Conservation (phyloP, 2,113 vertebrate species). For the Chloropsis hardwickii region DNA sequence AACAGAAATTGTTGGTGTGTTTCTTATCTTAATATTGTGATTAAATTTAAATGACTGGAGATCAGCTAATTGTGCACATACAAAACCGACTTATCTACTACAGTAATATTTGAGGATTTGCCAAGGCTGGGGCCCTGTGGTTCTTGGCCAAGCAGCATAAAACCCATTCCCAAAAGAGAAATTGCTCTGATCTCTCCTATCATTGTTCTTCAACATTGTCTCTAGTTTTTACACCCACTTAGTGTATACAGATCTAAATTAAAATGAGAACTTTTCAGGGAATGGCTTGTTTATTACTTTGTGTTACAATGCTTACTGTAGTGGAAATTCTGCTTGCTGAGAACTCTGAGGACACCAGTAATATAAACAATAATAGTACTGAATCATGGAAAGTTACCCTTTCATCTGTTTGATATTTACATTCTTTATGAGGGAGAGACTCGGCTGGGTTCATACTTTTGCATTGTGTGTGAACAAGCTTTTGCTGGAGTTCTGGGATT, state of each 20-base stretch:
- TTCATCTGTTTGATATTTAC: slow-evolving; percentile 56
- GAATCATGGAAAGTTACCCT: slow-evolving; percentile 11
- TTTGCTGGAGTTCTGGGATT: neutral
- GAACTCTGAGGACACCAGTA: slow-evolving; percentile 9
- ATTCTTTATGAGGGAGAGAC: slow-evolving; percentile 52
- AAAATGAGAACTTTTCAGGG: slow-evolving; percentile 7
- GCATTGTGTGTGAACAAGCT: neutral
- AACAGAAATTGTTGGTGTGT: neutral
- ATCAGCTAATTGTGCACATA: neutral
- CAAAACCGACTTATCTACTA: neutral
- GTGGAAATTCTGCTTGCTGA: slow-evolving; percentile 6
- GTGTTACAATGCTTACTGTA: neutral
- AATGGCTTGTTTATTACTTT: slow-evolving; percentile 19
- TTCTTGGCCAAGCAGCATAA: neutral
- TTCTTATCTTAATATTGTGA: slow-evolving; percentile 19
- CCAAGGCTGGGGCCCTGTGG: neutral
- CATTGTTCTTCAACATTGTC: neutral
- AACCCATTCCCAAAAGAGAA: neutral
- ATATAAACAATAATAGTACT: slow-evolving; percentile 32
- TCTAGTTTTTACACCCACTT: slow-evolving; percentile 8
- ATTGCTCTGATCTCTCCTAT: slow-evolving; percentile 2
- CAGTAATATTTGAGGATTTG: neutral
- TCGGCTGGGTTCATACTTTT: neutral
- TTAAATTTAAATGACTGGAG: slow-evolving; percentile 12
- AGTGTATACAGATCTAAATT: neutral